Base-by-base conservation (phyloP, 2,888 invertebrate genomes). In the Tinea semifulvella region DNA sequence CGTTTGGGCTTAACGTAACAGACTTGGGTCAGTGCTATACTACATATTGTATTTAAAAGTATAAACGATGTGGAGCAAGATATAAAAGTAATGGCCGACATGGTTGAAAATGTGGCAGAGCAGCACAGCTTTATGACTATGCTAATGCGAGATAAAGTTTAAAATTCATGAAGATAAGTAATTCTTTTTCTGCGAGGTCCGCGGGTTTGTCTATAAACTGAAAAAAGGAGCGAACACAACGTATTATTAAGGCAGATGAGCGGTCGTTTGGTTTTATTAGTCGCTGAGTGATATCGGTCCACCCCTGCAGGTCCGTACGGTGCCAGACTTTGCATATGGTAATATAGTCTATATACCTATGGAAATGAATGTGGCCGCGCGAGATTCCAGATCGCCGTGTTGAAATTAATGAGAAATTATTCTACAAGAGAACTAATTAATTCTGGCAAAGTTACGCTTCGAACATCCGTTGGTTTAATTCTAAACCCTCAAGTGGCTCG, bases 361-460 rank as follows among this genome's bases (percentile, higher is more conserved):
- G 60, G 58, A 70, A 69, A 68, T 65, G 53, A 27, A 43, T 43
- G 31, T 13, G 14, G 40, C 63, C 54, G 52, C 51, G 58, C 58
- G 51, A 53, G 53, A 48, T 59, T 60, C 55, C 57, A 51, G 55
- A 57, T 52, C 53, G 53, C 50, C 58, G 56, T 62, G 65, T 71
- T 59, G 54, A 66, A 65, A 68, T 68, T 68, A 73, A 74, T 68
- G 65, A 68, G 68, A 65, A 68, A 65, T 68, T 65, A 66, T 65
- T 61, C 57, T 52, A 54, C 56, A 59, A 54, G 58, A 59, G 56
- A 54, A 58, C 60, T 68, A 70, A 73, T 74, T 70, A 69, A 70
- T 65, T 63, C 61, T 53, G 57, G 57, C 40, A 59, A 57, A 54
- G 53, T 52, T 53, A 53, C 52, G 53, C 52, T 54, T 52, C 53